A percentile compares a stretch with the other conserved stretches of the same genome.
phyloP scores from a whole-genome alignment of 2,797 vertebrate genomes.

The Trematomus bernacchii region DNA sequence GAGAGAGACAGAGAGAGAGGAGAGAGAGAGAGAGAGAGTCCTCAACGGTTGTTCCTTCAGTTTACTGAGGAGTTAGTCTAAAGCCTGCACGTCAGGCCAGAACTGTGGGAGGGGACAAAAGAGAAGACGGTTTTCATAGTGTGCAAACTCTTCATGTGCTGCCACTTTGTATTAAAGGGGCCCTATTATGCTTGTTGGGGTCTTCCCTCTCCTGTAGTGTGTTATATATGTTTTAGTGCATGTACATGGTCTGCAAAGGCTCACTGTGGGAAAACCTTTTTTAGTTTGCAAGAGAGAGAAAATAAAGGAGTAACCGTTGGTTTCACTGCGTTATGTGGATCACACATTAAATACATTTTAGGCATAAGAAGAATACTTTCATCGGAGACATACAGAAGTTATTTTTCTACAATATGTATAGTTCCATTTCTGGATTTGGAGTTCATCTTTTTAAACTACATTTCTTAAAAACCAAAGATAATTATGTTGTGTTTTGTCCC shows the following conservation, averaged over 20 bases:
- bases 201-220: too few species aligned
- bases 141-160: background rate
- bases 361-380: too few species aligned
- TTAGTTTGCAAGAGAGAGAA: background rate
- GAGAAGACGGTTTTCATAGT: conserved; percentile 11
- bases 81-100: conserved; percentile 22
- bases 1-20: too few species aligned
- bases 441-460: background rate
- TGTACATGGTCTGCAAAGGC: background rate
- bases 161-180: conserved; percentile 21
- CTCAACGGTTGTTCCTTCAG: conserved; percentile 26
- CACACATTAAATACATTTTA: too few species aligned
- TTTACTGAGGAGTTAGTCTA: conserved; percentile 5
- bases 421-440: background rate
- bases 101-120: conserved; percentile 20
- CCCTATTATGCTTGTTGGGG: too few species aligned
- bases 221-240: too few species aligned
- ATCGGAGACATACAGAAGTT: background rate
- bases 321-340: background rate
- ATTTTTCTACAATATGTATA: background rate
- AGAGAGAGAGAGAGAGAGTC: too few species aligned
- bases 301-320: background rate
- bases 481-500: background rate
- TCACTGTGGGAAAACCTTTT: background rate
- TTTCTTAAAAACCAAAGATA: background rate